Conservation (phyloP, 1,140 invertebrate genomes). For the Drosophila ohnishii region DNA sequence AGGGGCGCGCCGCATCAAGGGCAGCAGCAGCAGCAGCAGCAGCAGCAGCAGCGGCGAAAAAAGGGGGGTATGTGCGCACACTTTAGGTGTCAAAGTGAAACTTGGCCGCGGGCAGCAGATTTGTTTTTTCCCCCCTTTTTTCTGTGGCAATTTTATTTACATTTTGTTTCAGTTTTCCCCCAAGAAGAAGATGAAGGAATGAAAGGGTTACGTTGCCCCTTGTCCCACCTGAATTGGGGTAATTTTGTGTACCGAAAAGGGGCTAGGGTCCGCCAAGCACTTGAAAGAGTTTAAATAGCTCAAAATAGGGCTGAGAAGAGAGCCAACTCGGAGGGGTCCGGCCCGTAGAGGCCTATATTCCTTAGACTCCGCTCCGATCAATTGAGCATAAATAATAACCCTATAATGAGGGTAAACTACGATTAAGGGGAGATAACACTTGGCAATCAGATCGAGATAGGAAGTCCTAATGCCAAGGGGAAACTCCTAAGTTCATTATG, state of each 20-base stretch:
- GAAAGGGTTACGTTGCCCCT: slow-evolving; percentile 27
- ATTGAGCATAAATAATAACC: slow-evolving; percentile 32
- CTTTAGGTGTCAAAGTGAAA: slow-evolving; percentile 78
- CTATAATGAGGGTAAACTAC: slow-evolving; percentile 30
- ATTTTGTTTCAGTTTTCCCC: slow-evolving; percentile 60
- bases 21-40: slow-evolving; percentile 27
- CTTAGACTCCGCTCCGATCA: slow-evolving; percentile 5
- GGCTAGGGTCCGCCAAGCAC: slow-evolving; percentile 29
- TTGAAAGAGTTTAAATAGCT: slow-evolving; percentile 41
- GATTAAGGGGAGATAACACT: slow-evolving; percentile 9
- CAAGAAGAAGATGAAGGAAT: background rate
- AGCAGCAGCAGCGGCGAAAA: background rate
- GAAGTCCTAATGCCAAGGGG: background rate
- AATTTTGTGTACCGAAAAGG: slow-evolving; percentile 46
- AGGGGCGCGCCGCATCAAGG: slow-evolving; percentile 58
- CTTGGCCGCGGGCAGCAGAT: slow-evolving; percentile 43
- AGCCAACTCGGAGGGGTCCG: slow-evolving; percentile 18
- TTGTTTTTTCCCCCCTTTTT: slow-evolving; percentile 11
- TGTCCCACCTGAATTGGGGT: slow-evolving; percentile 59
- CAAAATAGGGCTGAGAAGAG: slow-evolving; percentile 10
- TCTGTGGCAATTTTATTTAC: slow-evolving; percentile 78
- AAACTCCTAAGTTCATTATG: too few species aligned
- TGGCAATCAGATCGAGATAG: background rate
- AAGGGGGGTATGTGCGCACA: slow-evolving; percentile 72
- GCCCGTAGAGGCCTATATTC: background rate